These are phyloP conservation scores for Eumeta japonica DNA, from an alignment of 1,140 invertebrate genomes.

Conservation along the genomic window DNA sequence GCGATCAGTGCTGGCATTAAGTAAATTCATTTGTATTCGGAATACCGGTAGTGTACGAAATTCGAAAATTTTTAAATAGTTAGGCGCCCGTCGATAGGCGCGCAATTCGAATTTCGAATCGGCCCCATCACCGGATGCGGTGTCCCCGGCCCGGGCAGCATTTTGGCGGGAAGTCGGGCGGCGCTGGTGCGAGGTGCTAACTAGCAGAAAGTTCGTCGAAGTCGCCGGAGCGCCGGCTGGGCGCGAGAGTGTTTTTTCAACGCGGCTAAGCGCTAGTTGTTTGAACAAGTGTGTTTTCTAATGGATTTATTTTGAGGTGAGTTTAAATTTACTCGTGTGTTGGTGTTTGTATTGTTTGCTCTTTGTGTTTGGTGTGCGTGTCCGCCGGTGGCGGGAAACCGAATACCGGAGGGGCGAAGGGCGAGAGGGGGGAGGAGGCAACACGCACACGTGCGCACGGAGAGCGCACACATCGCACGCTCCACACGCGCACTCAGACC, in stretches of 20 bases:
- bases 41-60: constrained; percentile 36
- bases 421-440: constrained; percentile 36
- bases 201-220: constrained; percentile 52
- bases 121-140: too few relatives aligned
- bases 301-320: constrained; percentile 59
- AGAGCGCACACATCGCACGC: too few relatives aligned
- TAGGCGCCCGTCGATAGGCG: too few relatives aligned
- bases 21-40: constrained; percentile 47
- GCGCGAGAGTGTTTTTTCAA: constrained; percentile 53
- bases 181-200: constrained; percentile 24
- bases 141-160: too few relatives aligned
- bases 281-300: constrained; percentile 59
- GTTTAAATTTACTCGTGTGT: constrained; percentile 57
- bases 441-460: neutral
- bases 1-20: too few relatives aligned
- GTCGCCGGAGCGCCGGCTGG: constrained; percentile 47
- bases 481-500: too few relatives aligned
- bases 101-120: constrained; percentile 15
- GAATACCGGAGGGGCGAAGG: constrained; percentile 44
- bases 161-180: constrained; percentile 34
- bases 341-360: constrained; percentile 56
- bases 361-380: constrained; percentile 52
- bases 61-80: too few relatives aligned
- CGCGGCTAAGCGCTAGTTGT: constrained; percentile 56
- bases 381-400: constrained; percentile 53